Base-by-base conservation (phyloP, 2,113 vertebrate species). In the Emydura subglobosa region DNA sequence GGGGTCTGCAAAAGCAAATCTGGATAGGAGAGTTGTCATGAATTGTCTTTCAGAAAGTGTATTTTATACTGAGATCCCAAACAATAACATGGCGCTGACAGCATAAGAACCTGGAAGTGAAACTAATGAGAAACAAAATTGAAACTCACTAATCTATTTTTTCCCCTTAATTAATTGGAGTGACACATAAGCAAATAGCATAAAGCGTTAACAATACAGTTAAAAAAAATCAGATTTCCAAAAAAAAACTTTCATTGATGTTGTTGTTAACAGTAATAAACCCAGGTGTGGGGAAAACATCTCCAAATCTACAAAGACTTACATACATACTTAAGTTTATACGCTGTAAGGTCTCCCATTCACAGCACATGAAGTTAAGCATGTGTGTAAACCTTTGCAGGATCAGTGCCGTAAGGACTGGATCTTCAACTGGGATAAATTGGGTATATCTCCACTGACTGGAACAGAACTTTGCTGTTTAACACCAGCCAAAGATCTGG, bases 21-120 rank as follows among this genome's bases (percentile, higher is more conserved):
- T 42, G 13, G 6, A 47, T 49, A 57, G 83, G 24, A 0, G 0
- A 4, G 51, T 0, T 85, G 82, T 0, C 57, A 82, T 53, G 27
- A 44, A 10, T 2, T 50, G 87, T n/a, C 87, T 49, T 25, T 1
- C 22, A 39, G 34, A 89, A 44, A 0, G 0, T 21, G 86, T 34
- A 6, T 65, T 39, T 51, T 4, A 0, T 1, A 59, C 65, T 83
- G 50, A 57, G 19, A 53, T 53, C 47, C 10, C 0, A 3, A 94
- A 87, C 72, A 2, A 50, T 31, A 93, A 49, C 31, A 5, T 22
- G 31, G 8, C 76, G 54, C 2, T 1, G 10, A 22, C n/a, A 10
- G 19, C n/a, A 11, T 39, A 72, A 72, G 65, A 72, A 5, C 65
- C n/a, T 39, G n/a, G 65, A 39, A 39, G 34, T 22, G 19, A 65